phyloP scores from a whole-genome alignment of 2,888 invertebrate genomes.

The Choristoneura rosaceana region DNA sequence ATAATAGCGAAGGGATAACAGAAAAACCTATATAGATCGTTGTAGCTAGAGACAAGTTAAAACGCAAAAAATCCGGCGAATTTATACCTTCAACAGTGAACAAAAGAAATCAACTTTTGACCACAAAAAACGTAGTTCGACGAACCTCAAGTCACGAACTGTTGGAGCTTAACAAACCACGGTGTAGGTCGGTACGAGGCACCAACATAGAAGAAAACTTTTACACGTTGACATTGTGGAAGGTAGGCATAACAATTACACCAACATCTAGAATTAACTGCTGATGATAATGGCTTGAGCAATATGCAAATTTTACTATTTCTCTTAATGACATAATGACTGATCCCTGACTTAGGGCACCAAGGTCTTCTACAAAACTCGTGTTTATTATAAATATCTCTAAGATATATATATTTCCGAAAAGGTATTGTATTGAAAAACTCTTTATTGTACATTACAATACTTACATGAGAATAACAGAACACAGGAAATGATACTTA shows the following conservation, averaged over 20 bases:
- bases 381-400: too few relatives aligned
- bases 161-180: slow-evolving; percentile 21
- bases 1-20: neutral
- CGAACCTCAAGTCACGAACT: slow-evolving; percentile 40
- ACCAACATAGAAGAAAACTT: slow-evolving; percentile 23
- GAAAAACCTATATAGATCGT: neutral
- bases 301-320: neutral
- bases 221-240: slow-evolving; percentile 25
- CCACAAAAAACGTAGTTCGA: slow-evolving; percentile 27
- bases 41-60: neutral
- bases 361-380: neutral
- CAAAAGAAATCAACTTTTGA: slow-evolving; percentile 7
- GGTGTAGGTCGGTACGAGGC: slow-evolving; percentile 41
- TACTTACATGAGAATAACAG: too few relatives aligned
- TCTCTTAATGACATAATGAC: neutral
- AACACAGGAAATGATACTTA: neutral
- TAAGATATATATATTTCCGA: too few relatives aligned
- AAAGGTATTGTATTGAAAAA: too few relatives aligned
- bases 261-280: slow-evolving; percentile 2
- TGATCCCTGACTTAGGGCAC: neutral
- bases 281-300: slow-evolving; percentile 1
- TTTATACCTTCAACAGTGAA: neutral
- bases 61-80: neutral
- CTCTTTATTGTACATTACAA: too few relatives aligned
- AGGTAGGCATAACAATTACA: slow-evolving; percentile 19